Percentiles rank a stretch among this genome's conserved stretches.
phyloP scores from a whole-genome alignment of 2,113 vertebrate species.

The Ardeotis arabs region DNA sequence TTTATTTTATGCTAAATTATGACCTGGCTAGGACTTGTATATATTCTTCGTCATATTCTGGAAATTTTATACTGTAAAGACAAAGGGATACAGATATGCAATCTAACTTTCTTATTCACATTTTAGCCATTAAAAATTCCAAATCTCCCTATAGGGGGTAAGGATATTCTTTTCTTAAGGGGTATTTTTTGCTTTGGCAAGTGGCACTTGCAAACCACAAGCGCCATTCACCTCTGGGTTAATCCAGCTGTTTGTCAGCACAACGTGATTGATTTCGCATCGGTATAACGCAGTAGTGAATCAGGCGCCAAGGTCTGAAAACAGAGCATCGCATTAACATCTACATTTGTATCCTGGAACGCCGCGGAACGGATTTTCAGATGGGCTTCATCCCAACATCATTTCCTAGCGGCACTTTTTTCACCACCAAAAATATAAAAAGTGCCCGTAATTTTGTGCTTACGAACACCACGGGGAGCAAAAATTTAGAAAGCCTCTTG shows the following conservation, averaged over 20 bases:
- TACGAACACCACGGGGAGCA: conserved; percentile 1
- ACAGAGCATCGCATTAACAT: conserved; percentile 28
- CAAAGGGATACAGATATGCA: conserved; percentile 33
- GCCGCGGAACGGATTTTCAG: conserved; percentile 31
- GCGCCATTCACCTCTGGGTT: conserved; percentile 21
- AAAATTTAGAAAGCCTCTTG: conserved; percentile 53
- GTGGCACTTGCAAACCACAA: conserved; percentile 59
- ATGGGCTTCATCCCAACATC: background rate
- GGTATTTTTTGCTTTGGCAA: conserved; percentile 63
- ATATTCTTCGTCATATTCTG: conserved; percentile 65
- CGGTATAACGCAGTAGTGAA: conserved; percentile 40
- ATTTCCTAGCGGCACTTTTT: background rate
- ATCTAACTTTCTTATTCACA: conserved; percentile 30
- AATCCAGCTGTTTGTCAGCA: conserved; percentile 42
- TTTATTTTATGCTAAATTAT: conserved; percentile 84
- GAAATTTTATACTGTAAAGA: conserved; percentile 68
- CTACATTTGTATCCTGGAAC: conserved; percentile 27
- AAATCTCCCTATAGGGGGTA: conserved; percentile 20
- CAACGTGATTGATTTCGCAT: conserved; percentile 1
- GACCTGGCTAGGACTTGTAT: conserved; percentile 66
- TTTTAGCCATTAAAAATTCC: conserved; percentile 63
- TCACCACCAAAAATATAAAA: background rate
- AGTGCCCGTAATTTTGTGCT: background rate
- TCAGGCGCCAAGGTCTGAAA: conserved; percentile 36
- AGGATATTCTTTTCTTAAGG: conserved; percentile 31